A percentile compares a stretch with the other conserved stretches of the same genome.
Conservation (phyloP, 35 echinoderm and acorn worm species). For the Lytechinus variegatus region DNA sequence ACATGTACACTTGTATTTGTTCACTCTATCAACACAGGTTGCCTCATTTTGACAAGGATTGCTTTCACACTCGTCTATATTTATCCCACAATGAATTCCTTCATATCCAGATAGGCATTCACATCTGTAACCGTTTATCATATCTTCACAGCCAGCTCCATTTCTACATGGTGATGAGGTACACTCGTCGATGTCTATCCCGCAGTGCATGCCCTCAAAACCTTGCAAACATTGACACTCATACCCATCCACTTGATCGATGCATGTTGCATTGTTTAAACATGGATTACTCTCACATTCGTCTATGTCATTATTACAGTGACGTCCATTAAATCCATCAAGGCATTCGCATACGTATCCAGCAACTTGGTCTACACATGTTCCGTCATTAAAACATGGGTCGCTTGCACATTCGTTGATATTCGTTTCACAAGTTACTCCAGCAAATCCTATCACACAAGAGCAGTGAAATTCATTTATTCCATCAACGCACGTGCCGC, state of each 20-base stretch:
- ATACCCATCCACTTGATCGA: no score
- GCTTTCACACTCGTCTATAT: constrained; percentile 57
- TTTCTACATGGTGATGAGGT: constrained; percentile 47
- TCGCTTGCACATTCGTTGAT: constrained; percentile 15
- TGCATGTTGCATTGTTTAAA: no score
- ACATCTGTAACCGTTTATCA: constrained; percentile 28
- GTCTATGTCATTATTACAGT: no score
- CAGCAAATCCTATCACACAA: constrained; percentile 11
- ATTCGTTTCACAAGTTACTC: constrained; percentile 55
- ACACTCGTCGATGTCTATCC: no score
- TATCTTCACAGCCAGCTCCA: constrained; percentile 43
- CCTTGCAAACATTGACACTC: no score
- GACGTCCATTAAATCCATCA: no score
- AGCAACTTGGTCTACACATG: no score
- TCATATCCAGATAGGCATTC: not conserved
- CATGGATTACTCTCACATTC: no score
- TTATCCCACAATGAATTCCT: constrained; percentile 55
- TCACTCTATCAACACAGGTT: constrained; percentile 19
- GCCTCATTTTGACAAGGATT: constrained; percentile 58
- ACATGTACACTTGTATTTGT: constrained; percentile 34
- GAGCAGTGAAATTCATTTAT: constrained; percentile 35
- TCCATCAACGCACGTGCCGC: constrained; percentile 37
- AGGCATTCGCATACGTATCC: no score
- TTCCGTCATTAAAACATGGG: no score
- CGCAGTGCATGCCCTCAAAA: no score